phyloP scores from a whole-genome alignment of 2,888 invertebrate species.

The Chrysolina haemoptera region DNA sequence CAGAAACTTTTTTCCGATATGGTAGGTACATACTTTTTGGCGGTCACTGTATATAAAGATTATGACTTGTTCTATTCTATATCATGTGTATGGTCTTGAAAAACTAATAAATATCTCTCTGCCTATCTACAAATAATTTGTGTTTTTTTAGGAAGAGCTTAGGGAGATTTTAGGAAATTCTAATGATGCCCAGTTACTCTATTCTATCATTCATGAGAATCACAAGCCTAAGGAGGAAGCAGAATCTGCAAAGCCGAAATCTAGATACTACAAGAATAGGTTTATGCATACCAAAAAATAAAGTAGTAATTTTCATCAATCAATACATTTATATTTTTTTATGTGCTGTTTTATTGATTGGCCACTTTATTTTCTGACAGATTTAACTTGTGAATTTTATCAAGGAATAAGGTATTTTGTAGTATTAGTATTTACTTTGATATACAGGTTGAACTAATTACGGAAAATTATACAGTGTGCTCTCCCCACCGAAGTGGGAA shows the following conservation, averaged over 20 bases:
- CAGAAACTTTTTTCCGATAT: too few relatives aligned
- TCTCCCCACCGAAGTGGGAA: too few relatives aligned
- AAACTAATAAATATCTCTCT: too few relatives aligned
- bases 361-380: not conserved
- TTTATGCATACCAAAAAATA: slow-evolving; percentile 20
- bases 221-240: slow-evolving; percentile 72
- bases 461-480: too few relatives aligned
- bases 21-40: too few relatives aligned
- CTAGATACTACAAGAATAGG: slow-evolving; percentile 9
- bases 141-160: slow-evolving; percentile 77
- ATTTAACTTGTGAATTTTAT: not conserved
- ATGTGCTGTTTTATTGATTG: not conserved
- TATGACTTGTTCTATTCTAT: too few relatives aligned
- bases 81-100: too few relatives aligned
- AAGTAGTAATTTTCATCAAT: not conserved
- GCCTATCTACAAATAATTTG: not conserved
- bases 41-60: too few relatives aligned
- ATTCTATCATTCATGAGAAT: slow-evolving; percentile 80
- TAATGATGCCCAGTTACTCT: slow-evolving; percentile 78
- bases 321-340: slow-evolving; percentile 4
- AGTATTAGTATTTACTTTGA: not conserved
- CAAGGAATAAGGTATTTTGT: not conserved
- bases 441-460: too few relatives aligned
- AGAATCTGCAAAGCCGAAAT: slow-evolving; percentile 60
- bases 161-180: slow-evolving; percentile 81